phyloP scores from a whole-genome alignment of 2,797 vertebrate species.

The Sebastes oblongus region DNA sequence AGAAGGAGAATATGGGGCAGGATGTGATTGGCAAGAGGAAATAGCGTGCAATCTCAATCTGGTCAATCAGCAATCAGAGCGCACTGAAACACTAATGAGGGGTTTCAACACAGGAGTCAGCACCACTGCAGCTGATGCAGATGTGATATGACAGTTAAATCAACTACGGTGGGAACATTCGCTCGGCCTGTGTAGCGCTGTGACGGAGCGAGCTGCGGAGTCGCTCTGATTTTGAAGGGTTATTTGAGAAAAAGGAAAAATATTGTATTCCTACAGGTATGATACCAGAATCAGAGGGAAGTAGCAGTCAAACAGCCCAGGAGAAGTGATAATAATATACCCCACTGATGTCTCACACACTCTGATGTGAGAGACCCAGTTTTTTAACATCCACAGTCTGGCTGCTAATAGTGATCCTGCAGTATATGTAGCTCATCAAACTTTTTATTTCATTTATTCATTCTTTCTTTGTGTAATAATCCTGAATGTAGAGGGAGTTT shows the following conservation, averaged over 20 bases:
- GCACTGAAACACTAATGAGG: constrained; percentile 71
- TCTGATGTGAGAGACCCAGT: constrained; percentile 19
- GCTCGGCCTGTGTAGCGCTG: constrained; percentile 17
- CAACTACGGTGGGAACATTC: constrained; percentile 37
- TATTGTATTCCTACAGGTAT: constrained; percentile 26
- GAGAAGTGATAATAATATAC: constrained; percentile 34
- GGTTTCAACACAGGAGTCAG: constrained; percentile 54
- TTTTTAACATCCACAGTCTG: constrained; percentile 4
- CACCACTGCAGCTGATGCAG: constrained; percentile 56
- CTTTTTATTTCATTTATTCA: not conserved
- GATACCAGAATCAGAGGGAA: constrained; percentile 21
- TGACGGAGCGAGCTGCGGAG: constrained; percentile 8
- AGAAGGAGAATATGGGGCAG: constrained; percentile 37
- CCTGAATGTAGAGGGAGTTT: constrained; percentile 16
- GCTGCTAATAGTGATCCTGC: not conserved
- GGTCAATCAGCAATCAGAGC: constrained; percentile 77
- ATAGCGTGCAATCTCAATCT: constrained; percentile 60
- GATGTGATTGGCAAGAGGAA: constrained; percentile 60
- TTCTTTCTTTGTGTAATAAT: constrained; percentile 32
- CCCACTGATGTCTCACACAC: constrained; percentile 1
- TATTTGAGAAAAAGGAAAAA: constrained; percentile 41
- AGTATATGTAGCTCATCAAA: not conserved
- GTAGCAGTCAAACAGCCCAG: constrained; percentile 9
- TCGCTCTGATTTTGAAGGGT: constrained; percentile 36
- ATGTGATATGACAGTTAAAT: constrained; percentile 71